These are phyloP conservation scores for Nothoprocta perdicaria DNA, from an alignment of 2,113 vertebrate species.

Conservation along the genomic window DNA sequence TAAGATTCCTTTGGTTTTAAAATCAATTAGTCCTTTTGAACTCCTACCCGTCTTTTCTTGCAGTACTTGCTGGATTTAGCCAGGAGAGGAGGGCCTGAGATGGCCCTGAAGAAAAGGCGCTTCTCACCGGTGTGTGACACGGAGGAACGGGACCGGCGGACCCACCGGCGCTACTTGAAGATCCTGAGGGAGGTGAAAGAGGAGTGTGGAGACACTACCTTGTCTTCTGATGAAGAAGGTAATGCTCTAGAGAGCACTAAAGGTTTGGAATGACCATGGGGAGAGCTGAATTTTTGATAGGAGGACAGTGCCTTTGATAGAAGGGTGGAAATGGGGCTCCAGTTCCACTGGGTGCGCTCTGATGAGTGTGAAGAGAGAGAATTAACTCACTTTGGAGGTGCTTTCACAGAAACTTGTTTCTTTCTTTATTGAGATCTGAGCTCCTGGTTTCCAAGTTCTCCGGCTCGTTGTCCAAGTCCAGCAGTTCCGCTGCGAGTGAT, in stretches of 20 bases:
- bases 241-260: background rate
- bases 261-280: background rate
- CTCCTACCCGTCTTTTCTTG: background rate
- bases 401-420: conserved; percentile 36
- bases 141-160: conserved; percentile 86
- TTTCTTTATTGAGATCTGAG: conserved; percentile 80
- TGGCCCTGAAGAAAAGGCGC: conserved; percentile 79
- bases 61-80: conserved; percentile 92
- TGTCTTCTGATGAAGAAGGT: conserved; percentile 97
- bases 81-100: conserved; percentile 85
- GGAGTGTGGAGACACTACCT: conserved; percentile 90
- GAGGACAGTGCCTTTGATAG: background rate
- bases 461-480: conserved; percentile 81
- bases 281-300: background rate
- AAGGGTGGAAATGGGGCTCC: background rate
- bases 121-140: conserved; percentile 71
- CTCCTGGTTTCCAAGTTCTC: conserved; percentile 87
- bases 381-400: conserved; percentile 3
- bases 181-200: conserved; percentile 92
- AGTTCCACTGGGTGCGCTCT: conserved; percentile 14
- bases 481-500: conserved; percentile 89
- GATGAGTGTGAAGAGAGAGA: background rate
- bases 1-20: background rate
- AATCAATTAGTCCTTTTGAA: accelerated
- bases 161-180: conserved; percentile 86